A percentile compares a stretch with the other conserved stretches of the same genome.
These are phyloP conservation scores for Porites lutea DNA, from an alignment of 64 coral and sea anemone species.

Conservation along the genomic window DNA sequence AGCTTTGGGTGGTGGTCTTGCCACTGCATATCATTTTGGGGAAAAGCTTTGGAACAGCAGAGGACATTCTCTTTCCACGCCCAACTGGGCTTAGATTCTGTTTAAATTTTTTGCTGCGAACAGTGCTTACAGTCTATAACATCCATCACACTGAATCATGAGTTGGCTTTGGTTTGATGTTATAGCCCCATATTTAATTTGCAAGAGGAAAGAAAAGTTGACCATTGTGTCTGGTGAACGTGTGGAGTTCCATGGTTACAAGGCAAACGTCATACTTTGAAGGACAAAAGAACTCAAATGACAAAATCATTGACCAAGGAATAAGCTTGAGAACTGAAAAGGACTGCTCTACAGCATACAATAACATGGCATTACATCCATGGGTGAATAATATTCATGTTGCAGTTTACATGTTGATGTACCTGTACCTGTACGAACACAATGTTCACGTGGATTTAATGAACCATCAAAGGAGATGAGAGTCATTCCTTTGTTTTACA, in stretches of 20 bases:
- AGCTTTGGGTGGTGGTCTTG: conserved; percentile 83
- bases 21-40: conserved; percentile 90
- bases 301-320: not conserved
- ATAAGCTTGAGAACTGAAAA: not conserved
- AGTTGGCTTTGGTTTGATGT: not conserved
- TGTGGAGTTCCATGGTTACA: not conserved
- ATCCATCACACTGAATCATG: not conserved
- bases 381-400: no score
- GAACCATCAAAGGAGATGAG: not conserved
- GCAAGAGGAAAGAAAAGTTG: not conserved
- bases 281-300: not conserved
- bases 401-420: no score
- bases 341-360: not conserved
- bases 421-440: no score
- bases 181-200: not conserved
- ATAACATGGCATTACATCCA: no score
- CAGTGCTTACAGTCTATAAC: not conserved
- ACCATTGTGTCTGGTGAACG: not conserved
- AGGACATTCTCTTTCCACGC: conserved; percentile 89
- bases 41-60: conserved; percentile 88
- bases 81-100: conserved; percentile 83
- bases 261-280: not conserved
- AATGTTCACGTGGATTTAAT: no score
- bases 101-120: not conserved
- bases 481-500: not conserved